A percentile compares a stretch with the other conserved stretches of the same genome.
These are phyloP conservation scores for Plutomurus gul DNA, from an alignment of 1,140 invertebrate genomes.

Conservation along the genomic window DNA sequence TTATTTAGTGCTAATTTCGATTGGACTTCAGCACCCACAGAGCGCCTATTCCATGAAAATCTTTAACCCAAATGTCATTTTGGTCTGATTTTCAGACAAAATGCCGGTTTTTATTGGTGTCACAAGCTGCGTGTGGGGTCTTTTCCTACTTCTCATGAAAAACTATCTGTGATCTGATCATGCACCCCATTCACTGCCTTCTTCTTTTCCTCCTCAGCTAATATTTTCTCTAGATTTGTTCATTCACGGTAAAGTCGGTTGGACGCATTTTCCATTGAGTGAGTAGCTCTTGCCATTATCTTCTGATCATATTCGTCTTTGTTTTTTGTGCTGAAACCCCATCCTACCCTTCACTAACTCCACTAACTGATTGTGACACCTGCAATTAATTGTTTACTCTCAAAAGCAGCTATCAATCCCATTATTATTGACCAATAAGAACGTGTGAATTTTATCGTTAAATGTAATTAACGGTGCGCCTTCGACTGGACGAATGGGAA, in stretches of 20 bases:
- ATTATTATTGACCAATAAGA: background rate
- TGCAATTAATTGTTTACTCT: background rate
- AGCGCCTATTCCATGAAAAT: background rate
- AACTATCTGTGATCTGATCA: constrained; percentile 66
- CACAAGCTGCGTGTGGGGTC: constrained; percentile 72
- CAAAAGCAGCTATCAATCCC: background rate
- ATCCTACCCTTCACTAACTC: constrained; percentile 27
- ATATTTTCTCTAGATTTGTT: constrained; percentile 31
- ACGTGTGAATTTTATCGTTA: no score
- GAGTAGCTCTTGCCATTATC: constrained; percentile 31
- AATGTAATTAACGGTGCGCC: no score
- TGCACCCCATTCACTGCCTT: constrained; percentile 26
- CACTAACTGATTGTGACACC: constrained; percentile 10
- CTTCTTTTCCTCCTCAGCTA: constrained; percentile 26
- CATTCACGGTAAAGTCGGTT: constrained; percentile 33
- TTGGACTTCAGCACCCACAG: background rate
- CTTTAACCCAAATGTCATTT: constrained; percentile 54
- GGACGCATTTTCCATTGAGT: constrained; percentile 21
- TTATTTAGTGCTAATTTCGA: background rate
- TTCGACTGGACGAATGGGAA: no score
- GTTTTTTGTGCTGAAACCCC: constrained; percentile 39
- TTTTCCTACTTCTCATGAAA: constrained; percentile 72
- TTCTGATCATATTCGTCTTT: constrained; percentile 39
- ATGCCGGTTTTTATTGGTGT: constrained; percentile 72
- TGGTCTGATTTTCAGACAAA: constrained; percentile 67